Evolutionary conservation across 37 sponge, comb jelly and placozoan genomes (phyloP).

Genomic region (Ephydatia muelleri): DNA sequence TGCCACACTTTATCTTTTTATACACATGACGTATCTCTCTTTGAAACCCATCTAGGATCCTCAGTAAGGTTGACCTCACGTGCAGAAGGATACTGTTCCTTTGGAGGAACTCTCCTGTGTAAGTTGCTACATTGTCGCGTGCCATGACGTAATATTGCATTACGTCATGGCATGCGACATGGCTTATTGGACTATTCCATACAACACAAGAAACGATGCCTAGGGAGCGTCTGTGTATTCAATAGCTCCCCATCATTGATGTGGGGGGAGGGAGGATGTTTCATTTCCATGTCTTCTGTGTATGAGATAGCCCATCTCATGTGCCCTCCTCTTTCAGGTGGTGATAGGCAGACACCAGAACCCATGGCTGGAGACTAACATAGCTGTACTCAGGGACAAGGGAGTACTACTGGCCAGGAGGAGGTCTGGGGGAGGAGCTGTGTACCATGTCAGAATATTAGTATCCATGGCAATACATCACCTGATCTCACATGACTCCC

Average conservation of each 20-base stretch:
- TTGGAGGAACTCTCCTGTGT: slow-evolving; percentile 79
- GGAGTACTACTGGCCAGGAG: slow-evolving; percentile 66
- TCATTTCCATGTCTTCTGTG: background rate
- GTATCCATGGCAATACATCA: background rate
- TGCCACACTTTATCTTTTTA: background rate
- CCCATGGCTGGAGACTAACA: slow-evolving; percentile 82
- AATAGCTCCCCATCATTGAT: background rate
- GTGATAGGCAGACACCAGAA: slow-evolving; percentile 86
- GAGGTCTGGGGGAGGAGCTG: slow-evolving; percentile 86
- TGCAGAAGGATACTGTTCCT: slow-evolving; percentile 45
- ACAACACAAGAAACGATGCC: too few relatives aligned
- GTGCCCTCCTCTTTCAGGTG: slow-evolving; percentile 33
- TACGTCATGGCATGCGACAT: too few relatives aligned
- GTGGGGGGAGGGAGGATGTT: too few relatives aligned
- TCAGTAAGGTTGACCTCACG: slow-evolving; percentile 50
- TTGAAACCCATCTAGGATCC: slow-evolving; percentile 27
- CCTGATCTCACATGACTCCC: background rate
- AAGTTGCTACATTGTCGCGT: background rate
- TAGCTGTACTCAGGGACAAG: slow-evolving; percentile 33
- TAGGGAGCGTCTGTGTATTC: too few relatives aligned
- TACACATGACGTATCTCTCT: too few relatives aligned
- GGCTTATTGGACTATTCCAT: too few relatives aligned
- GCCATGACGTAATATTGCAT: background rate
- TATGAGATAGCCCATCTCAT: background rate
- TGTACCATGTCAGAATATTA: slow-evolving; percentile 77